A percentile compares a stretch with the other conserved stretches of the same genome.
Evolutionary conservation across 2,113 vertebrate genomes (phyloP).

Genomic region (Gorsachius goisagi): DNA sequence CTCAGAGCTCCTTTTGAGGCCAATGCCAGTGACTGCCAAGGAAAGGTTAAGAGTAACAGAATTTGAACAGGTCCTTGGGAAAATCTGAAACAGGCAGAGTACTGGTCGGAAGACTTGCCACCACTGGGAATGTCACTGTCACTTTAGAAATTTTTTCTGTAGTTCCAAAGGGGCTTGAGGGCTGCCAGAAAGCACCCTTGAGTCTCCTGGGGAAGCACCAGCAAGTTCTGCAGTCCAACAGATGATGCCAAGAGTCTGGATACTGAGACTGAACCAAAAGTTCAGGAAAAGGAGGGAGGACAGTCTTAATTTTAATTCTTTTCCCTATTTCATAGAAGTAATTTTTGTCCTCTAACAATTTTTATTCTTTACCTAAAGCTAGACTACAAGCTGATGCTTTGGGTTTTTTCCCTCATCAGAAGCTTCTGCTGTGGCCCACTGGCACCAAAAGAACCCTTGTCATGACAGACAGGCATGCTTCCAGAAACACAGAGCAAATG

Average conservation of each 20-base stretch:
- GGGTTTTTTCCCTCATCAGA: neutral
- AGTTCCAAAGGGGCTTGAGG: neutral
- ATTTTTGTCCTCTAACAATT: neutral
- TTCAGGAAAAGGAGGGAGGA: neutral
- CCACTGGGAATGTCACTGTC: neutral
- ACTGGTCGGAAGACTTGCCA: neutral
- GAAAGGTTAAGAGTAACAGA: neutral
- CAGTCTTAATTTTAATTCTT: neutral
- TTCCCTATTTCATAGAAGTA: neutral
- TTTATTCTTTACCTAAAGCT: neutral
- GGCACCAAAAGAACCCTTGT: neutral
- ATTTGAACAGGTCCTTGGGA: neutral
- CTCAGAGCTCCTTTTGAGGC: neutral
- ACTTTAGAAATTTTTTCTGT: neutral
- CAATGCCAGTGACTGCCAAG: neutral
- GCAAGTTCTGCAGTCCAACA: neutral
- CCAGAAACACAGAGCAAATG: neutral
- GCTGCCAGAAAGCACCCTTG: neutral
- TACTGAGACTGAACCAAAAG: neutral
- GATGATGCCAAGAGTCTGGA: neutral
- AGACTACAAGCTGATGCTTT: neutral
- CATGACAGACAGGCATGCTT: neutral
- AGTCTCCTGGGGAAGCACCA: neutral
- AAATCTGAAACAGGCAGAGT: neutral
- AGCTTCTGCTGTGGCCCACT: neutral